Conservation (phyloP, 2,113 vertebrate genomes). For the Madoqua kirkii region DNA sequence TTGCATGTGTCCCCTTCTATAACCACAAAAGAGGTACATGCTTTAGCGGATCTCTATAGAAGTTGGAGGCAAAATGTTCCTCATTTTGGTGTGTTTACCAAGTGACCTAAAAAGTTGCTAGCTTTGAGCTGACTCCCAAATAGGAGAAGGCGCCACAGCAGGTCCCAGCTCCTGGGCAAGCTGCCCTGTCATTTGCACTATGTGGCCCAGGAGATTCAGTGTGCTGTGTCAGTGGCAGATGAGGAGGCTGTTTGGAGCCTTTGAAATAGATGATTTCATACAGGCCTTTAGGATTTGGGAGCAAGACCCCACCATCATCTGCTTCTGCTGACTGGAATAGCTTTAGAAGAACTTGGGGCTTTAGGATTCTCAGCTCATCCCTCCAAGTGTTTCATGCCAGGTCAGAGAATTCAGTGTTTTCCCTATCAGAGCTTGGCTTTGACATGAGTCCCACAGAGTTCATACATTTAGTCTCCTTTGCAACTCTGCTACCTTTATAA, state of each 20-base stretch:
- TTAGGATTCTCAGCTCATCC: neutral
- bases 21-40: neutral
- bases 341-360: neutral
- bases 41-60: neutral
- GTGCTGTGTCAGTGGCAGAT: neutral
- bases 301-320: neutral
- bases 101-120: neutral
- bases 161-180: neutral
- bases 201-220: neutral
- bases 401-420: neutral
- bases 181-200: neutral
- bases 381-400: neutral
- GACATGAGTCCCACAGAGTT: neutral
- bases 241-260: neutral
- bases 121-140: neutral
- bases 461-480: neutral
- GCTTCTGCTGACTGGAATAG: neutral
- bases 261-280: neutral
- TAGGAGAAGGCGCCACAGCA: neutral
- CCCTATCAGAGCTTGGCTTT: neutral
- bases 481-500: neutral
- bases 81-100: neutral
- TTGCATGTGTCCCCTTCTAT: neutral
- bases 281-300: neutral
- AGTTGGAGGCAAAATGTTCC: neutral